Evolutionary conservation across 2,888 invertebrate genomes (phyloP), one percentile per base, ranked within the genome.

Genomic region (Lagria hirta): DNA sequence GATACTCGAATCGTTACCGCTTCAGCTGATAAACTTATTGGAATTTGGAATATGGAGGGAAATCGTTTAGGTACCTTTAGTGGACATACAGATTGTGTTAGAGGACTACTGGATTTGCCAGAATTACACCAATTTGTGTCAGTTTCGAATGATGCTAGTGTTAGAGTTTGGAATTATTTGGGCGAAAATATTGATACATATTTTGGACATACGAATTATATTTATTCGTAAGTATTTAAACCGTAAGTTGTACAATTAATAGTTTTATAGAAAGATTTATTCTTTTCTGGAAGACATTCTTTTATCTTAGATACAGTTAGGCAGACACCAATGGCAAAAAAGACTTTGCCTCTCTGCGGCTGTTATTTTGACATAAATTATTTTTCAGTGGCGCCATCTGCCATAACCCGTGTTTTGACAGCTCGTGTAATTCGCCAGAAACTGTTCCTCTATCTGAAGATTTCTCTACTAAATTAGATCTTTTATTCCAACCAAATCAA

Each of bases 1-100:
- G 77, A 77, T 48, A 72, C 73, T 1, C 73, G 71, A 15, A 79
- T 86, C 54, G 78, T 91, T 1, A 95, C 96, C 7, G 97, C 88
- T 1, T 91, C 92, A 0, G 98, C 97, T 8, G 98, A 99, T 72
- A 92, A 90, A 72, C 83, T 83, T 5, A 87, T 98, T 37, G 84
- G 84, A 55, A 70, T 93, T 14, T 97, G 95, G 95, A 79, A 75
- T 51, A 75, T 75, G 36, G 74, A 82, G 56, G 91, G 89, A 2
- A 78, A 78, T 46, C 76, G 82, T 55, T 69, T 84, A 37, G 77
- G 75, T 40, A 78, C 82, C 36, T 74, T 89, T 20, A 80, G 75
- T 70, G 93, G 95, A 3, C 98, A 98, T 68, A 86, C 83, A 1
- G 98, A 98, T 65, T 95, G 95, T 73, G 92, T 98, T 0, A 76